Percentiles rank a stretch among this genome's conserved stretches.
Evolutionary conservation across 2,797 vertebrate species (phyloP).

Genomic region (Petrocephalus schoutedeni): DNA sequence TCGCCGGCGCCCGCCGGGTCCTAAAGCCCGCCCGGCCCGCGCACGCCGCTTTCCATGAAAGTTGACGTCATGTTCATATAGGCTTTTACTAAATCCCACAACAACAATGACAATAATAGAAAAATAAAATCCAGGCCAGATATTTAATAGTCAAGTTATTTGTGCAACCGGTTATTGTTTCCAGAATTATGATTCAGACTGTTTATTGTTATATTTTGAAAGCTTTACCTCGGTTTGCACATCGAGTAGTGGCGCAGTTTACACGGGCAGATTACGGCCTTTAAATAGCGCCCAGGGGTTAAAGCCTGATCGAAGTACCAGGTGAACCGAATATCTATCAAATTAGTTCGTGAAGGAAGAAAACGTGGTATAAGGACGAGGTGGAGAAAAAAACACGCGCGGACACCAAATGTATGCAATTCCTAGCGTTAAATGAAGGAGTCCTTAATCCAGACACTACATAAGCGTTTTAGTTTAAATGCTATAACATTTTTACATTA

Average conservation of each 20-base stretch:
- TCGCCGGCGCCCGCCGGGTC: conserved; percentile 81
- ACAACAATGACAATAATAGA: background rate
- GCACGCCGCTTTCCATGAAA: background rate
- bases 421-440: background rate
- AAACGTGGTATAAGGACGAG: background rate
- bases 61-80: background rate
- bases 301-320: background rate
- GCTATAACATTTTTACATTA: background rate
- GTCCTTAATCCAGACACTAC: background rate
- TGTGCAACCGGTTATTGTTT: background rate
- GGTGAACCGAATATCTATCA: background rate
- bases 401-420: background rate
- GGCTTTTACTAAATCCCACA: background rate
- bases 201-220: background rate
- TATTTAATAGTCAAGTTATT: background rate
- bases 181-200: background rate
- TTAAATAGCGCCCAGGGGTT: background rate
- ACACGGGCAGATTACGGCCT: background rate
- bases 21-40: conserved; percentile 68
- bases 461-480: background rate
- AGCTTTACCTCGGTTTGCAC: background rate
- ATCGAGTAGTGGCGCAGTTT: background rate
- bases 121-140: background rate
- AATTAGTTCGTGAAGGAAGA: background rate
- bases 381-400: background rate